Evolutionary conservation across 2,797 vertebrate genomes (phyloP).

Genomic region (Sebastes trivittatus): DNA sequence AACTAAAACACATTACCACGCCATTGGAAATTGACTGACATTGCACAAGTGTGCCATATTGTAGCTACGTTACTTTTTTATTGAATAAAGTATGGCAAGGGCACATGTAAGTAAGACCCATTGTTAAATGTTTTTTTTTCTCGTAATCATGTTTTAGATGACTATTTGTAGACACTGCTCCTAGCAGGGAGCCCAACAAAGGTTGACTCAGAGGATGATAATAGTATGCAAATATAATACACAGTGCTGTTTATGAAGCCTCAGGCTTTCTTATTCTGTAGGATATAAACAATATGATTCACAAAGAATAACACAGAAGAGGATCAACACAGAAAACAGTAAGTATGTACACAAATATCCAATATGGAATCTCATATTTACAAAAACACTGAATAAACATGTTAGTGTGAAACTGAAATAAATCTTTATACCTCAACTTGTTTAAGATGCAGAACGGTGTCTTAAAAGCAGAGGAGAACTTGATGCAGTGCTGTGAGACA

Average conservation of each 20-base stretch:
- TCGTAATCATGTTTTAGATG: background rate
- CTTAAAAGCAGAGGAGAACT: background rate
- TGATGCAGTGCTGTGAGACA: background rate
- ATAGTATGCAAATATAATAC: background rate
- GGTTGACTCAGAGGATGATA: background rate
- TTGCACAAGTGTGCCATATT: slow-evolving; percentile 72
- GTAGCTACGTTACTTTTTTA: slow-evolving; percentile 72
- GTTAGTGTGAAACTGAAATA: background rate
- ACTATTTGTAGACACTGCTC: background rate
- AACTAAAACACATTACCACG: slow-evolving; percentile 69
- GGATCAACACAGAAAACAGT: background rate
- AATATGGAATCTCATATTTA: background rate
- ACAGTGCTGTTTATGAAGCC: background rate
- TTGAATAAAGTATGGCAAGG: slow-evolving; percentile 72
- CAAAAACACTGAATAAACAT: background rate
- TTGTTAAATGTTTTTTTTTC: slow-evolving; percentile 7
- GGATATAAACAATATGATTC: background rate
- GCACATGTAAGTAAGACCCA: slow-evolving; percentile 26
- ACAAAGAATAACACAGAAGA: background rate
- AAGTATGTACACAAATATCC: background rate
- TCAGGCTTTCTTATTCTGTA: background rate
- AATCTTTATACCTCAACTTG: background rate
- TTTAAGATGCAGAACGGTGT: background rate
- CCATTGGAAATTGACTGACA: slow-evolving; percentile 65
- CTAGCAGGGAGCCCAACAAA: background rate